Evolutionary conservation across 2,888 invertebrate species (phyloP).

Genomic region (Linnaemya vulpina): DNA sequence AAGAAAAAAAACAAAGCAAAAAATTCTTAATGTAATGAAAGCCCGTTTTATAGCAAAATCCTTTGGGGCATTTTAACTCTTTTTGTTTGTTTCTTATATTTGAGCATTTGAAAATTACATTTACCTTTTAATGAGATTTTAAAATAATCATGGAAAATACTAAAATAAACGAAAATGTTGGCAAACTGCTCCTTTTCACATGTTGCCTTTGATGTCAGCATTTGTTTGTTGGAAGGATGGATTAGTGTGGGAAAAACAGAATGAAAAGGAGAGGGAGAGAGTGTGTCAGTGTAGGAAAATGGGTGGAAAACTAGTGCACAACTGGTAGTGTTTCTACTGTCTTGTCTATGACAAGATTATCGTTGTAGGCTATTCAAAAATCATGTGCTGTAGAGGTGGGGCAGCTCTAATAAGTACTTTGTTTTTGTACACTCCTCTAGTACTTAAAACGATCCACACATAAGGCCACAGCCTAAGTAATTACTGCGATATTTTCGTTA

Average conservation of each 20-base stretch:
- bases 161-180: conserved; percentile 42
- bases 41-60: conserved; percentile 48
- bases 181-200: background rate
- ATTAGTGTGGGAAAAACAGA: too few species aligned
- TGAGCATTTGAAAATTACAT: conserved; percentile 65
- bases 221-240: background rate
- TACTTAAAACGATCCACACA: too few species aligned
- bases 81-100: conserved; percentile 29
- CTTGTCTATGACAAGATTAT: conserved; percentile 49
- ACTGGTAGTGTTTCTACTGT: background rate
- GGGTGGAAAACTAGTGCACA: too few species aligned
- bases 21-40: conserved; percentile 67
- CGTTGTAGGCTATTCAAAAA: conserved; percentile 15
- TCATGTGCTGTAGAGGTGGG: background rate
- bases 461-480: too few species aligned
- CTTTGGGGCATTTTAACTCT: conserved; percentile 54
- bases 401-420: background rate
- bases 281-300: too few species aligned
- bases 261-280: background rate
- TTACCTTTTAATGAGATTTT: conserved; percentile 71
- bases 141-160: conserved; percentile 61
- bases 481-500: too few species aligned
- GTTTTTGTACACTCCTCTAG: too few species aligned
- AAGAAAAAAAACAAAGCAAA: conserved; percentile 46
- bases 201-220: conserved; percentile 49